phyloP scores from a whole-genome alignment of 2,888 invertebrate genomes.

The Alloscopus bannaensis region DNA sequence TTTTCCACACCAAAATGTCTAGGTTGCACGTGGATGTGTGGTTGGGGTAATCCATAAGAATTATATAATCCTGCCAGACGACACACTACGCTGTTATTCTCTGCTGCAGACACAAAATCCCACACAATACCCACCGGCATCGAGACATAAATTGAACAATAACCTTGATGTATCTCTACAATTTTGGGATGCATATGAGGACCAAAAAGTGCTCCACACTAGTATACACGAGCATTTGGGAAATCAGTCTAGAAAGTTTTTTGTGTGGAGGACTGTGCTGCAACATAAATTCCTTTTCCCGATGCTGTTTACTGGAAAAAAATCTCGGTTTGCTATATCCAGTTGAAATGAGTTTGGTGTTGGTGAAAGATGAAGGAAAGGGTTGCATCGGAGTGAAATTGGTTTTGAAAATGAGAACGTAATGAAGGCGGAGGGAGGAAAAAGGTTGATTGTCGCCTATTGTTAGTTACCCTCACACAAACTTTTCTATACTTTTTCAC shows the following conservation, averaged over 20 bases:
- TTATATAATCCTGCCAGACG: no score
- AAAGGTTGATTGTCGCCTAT: constrained; percentile 60
- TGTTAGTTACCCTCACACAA: constrained; percentile 45
- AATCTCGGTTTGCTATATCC: no score
- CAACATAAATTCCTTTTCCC: no score
- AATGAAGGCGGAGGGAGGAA: constrained; percentile 56
- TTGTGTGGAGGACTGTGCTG: constrained; percentile 1
- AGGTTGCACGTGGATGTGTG: no score
- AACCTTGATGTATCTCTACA: constrained; percentile 45
- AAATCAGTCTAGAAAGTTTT: no score
- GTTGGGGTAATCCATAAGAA: no score
- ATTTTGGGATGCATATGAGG: background rate
- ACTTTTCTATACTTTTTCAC: constrained; percentile 36
- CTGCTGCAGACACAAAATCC: no score
- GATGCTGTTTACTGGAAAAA: no score
- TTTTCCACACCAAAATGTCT: no score
- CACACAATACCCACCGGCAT: constrained; percentile 54
- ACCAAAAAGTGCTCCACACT: no score
- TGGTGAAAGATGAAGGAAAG: constrained; percentile 35
- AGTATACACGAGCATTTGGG: constrained; percentile 21
- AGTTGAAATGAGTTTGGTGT: no score
- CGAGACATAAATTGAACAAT: constrained; percentile 40
- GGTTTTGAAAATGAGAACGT: constrained; percentile 61
- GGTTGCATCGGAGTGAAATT: constrained; percentile 54
- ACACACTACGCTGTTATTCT: no score